Percentiles rank a stretch among this genome's conserved stretches.
Evolutionary conservation across 2,797 vertebrate species (phyloP).

Genomic region (Florisuga fusca): DNA sequence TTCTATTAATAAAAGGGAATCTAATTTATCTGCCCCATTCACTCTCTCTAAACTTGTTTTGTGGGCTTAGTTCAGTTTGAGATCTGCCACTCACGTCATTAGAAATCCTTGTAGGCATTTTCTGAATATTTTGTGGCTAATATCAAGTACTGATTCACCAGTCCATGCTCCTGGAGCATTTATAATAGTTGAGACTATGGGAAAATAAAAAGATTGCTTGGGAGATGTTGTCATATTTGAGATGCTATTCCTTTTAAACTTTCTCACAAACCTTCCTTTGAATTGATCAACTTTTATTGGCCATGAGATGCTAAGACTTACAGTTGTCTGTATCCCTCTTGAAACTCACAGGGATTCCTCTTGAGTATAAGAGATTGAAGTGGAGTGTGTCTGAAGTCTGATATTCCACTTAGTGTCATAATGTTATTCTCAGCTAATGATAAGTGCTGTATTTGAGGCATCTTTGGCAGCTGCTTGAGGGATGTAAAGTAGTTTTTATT

Average conservation of each 20-base stretch:
- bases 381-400: constrained; percentile 80
- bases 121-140: neutral
- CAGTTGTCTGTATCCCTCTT: constrained; percentile 88
- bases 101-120: neutral
- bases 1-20: constrained; percentile 55
- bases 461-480: constrained; percentile 92
- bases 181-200: fast-evolving
- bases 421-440: constrained; percentile 93
- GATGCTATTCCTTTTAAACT: neutral
- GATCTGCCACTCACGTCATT: neutral
- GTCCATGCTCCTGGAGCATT: neutral
- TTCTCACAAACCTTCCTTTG: neutral
- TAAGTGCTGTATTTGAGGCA: constrained; percentile 90
- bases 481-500: constrained; percentile 90
- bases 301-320: constrained; percentile 67
- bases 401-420: constrained; percentile 83
- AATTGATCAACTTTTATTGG: neutral
- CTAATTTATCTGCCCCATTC: constrained; percentile 6
- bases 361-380: constrained; percentile 87
- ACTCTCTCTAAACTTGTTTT: neutral
- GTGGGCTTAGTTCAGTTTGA: neutral
- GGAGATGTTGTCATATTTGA: neutral
- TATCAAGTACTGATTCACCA: neutral
- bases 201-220: neutral
- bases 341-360: constrained; percentile 93